Percentiles rank a stretch among this genome's conserved stretches.
Conservation (phyloP, 2,888 invertebrate species). For the Clepsis dumicolana region DNA sequence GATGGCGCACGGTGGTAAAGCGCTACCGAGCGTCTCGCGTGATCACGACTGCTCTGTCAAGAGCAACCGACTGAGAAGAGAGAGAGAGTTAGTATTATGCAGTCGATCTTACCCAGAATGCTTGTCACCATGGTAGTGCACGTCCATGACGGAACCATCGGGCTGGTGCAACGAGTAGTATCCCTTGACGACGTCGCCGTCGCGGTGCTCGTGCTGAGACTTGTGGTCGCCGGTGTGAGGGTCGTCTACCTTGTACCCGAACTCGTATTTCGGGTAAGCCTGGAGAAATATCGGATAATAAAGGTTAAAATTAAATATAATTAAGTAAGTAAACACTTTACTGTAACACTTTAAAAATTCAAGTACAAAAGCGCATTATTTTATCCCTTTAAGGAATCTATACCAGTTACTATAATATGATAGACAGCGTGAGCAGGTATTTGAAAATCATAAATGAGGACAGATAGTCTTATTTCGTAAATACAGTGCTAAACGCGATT, state of each 20-base stretch:
- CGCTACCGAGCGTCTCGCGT: too few species aligned
- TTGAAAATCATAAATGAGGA: too few species aligned
- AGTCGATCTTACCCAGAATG: constrained; percentile 66
- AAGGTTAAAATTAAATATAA: neutral
- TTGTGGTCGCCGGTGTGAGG: constrained; percentile 82
- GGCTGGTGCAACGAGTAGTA: constrained; percentile 77
- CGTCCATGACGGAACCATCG: constrained; percentile 81
- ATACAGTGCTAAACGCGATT: too few species aligned
- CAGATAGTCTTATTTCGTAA: too few species aligned
- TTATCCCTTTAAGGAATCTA: too few species aligned
- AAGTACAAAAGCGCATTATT: too few species aligned
- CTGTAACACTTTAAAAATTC: too few species aligned
- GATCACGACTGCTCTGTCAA: too few species aligned
- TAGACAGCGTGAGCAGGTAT: too few species aligned
- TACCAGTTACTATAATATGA: too few species aligned
- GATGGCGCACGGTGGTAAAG: too few species aligned
- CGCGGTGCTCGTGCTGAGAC: constrained; percentile 74
- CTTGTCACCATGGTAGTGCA: constrained; percentile 81
- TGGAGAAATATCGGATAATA: constrained; percentile 45
- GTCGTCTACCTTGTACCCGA: constrained; percentile 72
- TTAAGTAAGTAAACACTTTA: too few species aligned
- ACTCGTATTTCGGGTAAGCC: constrained; percentile 71
- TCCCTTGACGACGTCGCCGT: constrained; percentile 73
- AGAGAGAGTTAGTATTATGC: neutral
- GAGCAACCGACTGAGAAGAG: neutral